Conservation (phyloP, 2,888 invertebrate genomes). For the Pardosa pseudoannulata region DNA sequence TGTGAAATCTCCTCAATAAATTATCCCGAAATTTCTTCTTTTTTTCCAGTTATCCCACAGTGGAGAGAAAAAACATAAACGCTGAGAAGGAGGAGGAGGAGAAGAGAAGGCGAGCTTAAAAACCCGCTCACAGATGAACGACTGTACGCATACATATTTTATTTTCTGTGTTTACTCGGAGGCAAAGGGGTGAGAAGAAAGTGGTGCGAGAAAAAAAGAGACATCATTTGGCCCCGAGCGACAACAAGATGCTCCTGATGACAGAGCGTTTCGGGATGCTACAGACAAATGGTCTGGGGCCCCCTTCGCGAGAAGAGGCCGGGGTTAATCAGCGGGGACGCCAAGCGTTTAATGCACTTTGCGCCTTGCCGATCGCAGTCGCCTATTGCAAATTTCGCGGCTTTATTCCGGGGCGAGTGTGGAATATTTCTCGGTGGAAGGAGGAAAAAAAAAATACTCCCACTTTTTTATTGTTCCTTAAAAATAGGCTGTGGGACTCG, state of each 20-base stretch:
- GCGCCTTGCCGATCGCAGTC: slow-evolving; percentile 46
- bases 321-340: slow-evolving; percentile 65
- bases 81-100: no score
- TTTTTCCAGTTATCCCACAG: no score
- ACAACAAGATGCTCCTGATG: slow-evolving; percentile 49
- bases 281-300: slow-evolving; percentile 57
- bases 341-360: slow-evolving; percentile 67
- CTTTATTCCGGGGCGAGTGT: neutral
- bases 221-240: slow-evolving; percentile 53
- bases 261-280: slow-evolving; percentile 48
- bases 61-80: no score
- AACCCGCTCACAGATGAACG: neutral
- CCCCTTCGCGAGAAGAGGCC: neutral
- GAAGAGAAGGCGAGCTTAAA: no score
- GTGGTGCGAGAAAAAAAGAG: neutral
- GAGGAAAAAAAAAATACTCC: no score
- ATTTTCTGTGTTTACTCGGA: slow-evolving; percentile 2
- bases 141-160: neutral
- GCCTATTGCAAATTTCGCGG: neutral
- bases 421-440: no score
- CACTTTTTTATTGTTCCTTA: neutral
- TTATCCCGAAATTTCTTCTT: no score
- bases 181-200: neutral
- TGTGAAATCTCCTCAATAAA: no score
- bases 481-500: slow-evolving; percentile 13